These are phyloP conservation scores for Heteractis magnifica DNA, from an alignment of 92 coral and sea anemone genomes.

Conservation along the genomic window DNA sequence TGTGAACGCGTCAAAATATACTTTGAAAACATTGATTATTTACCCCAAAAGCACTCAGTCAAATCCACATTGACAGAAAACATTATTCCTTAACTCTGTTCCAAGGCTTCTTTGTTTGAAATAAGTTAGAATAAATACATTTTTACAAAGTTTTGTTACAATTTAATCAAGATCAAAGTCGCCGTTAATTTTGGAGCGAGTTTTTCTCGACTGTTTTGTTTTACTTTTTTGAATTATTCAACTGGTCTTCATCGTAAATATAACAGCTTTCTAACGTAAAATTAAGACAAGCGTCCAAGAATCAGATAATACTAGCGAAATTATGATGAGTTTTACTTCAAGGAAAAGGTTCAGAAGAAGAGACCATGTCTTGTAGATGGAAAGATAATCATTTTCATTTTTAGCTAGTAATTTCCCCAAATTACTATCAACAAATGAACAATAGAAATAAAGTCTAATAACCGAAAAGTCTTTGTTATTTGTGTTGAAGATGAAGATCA, in stretches of 20 bases:
- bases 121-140: no score
- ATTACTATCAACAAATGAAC: constrained; percentile 2
- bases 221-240: no score
- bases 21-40: background rate
- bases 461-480: background rate
- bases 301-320: no score
- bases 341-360: background rate
- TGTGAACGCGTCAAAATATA: background rate
- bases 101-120: no score
- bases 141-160: no score
- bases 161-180: no score
- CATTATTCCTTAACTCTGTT: no score
- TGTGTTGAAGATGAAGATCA: background rate
- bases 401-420: background rate
- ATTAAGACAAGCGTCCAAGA: no score
- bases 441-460: background rate
- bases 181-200: no score
- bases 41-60: background rate
- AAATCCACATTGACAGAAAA: background rate
- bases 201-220: no score
- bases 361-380: background rate
- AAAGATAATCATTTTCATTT: background rate
- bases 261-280: no score
- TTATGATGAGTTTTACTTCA: background rate
- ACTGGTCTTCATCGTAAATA: no score